A percentile compares a stretch with the other conserved stretches of the same genome.
These are phyloP conservation scores for Acrobasis repandana DNA, from an alignment of 2,888 invertebrate species.

Conservation along the genomic window DNA sequence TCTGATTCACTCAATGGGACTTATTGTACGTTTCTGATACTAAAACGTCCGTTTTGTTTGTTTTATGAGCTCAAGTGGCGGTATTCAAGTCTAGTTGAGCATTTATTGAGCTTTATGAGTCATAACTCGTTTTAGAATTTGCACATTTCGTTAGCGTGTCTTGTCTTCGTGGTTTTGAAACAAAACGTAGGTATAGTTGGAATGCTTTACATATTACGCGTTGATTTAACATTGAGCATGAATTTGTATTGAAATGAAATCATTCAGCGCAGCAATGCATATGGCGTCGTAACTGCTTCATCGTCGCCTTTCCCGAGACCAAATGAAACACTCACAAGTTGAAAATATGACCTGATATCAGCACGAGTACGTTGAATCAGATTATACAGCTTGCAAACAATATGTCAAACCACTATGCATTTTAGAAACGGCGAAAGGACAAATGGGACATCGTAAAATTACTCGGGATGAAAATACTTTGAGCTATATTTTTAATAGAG, in stretches of 20 bases:
- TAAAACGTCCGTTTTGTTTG: conserved; percentile 55
- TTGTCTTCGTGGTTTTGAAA: conserved; percentile 9
- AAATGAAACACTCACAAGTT: conserved; percentile 35
- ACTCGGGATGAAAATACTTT: conserved; percentile 10
- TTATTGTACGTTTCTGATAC: conserved; percentile 61
- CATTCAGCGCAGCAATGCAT: conserved; percentile 37
- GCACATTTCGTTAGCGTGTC: conserved; percentile 25
- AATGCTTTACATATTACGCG: not conserved
- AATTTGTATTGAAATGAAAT: conserved; percentile 20
- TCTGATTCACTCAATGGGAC: conserved; percentile 65
- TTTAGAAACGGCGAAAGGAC: conserved; percentile 13
- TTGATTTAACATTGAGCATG: not conserved
- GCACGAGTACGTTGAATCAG: conserved; percentile 5
- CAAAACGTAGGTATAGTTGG: not conserved
- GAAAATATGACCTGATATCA: conserved; percentile 21
- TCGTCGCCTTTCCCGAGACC: conserved; percentile 51
- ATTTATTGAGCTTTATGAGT: conserved; percentile 39
- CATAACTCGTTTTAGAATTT: conserved; percentile 36
- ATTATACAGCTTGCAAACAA: conserved; percentile 11
- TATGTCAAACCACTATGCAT: conserved; percentile 2
- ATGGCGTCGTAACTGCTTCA: conserved; percentile 64
- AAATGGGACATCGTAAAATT: conserved; percentile 9
- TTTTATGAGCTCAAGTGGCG: conserved; percentile 49
- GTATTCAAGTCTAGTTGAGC: conserved; percentile 41
- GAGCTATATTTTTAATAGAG: conserved; percentile 17